Percentiles rank a stretch among this genome's conserved stretches.
phyloP scores from a whole-genome alignment of 2,113 vertebrate species.

The Dipodomys merriami region DNA sequence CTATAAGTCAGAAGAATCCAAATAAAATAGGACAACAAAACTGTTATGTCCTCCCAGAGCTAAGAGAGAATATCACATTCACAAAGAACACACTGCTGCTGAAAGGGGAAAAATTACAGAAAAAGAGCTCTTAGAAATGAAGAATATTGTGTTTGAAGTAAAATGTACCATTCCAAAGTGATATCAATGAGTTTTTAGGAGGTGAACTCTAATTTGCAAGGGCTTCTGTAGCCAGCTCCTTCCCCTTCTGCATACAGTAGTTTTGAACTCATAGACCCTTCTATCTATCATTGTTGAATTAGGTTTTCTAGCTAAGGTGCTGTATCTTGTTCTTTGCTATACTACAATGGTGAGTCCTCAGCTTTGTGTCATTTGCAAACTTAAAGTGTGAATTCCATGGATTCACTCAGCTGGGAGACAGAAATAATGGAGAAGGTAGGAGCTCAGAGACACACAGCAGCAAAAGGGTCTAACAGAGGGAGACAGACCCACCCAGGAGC shows the following conservation, averaged over 20 bases:
- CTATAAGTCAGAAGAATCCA: not conserved
- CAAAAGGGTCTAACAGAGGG: not conserved
- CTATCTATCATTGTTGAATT: not conserved
- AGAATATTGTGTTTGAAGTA: not conserved
- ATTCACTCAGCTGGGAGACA: not conserved
- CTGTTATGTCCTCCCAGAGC: not conserved
- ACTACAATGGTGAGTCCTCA: not conserved
- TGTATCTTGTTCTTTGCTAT: not conserved
- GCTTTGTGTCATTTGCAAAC: not conserved
- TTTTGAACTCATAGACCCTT: slow-evolving; percentile 35
- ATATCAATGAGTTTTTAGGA: slow-evolving; percentile 9
- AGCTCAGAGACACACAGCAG: not conserved
- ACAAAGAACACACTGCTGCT: not conserved
- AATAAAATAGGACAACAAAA: not conserved
- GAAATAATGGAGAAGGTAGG: not conserved
- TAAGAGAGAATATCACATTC: not conserved
- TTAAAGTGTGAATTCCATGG: not conserved
- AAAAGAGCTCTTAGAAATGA: not conserved
- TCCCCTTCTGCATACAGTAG: not conserved
- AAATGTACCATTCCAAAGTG: not conserved
- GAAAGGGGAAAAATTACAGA: not conserved
- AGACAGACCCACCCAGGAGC: not conserved
- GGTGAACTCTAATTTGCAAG: not conserved
- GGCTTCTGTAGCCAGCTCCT: not conserved
- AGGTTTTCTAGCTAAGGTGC: not conserved